Evolutionary conservation across 2,113 vertebrate genomes (phyloP).

Genomic region (Calidris pygmaea): DNA sequence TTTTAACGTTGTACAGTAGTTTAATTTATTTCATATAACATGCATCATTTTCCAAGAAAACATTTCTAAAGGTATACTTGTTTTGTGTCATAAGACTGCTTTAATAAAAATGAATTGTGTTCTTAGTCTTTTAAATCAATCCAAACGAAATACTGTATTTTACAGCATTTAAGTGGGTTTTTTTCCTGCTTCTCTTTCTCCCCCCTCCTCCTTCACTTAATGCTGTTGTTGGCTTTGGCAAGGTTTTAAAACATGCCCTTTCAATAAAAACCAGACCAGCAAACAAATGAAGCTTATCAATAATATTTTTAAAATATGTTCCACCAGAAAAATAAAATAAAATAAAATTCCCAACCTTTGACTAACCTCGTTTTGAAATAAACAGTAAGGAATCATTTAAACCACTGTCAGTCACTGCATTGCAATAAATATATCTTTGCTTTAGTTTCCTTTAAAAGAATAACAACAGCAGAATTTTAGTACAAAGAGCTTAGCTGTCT

Average conservation of each 20-base stretch:
- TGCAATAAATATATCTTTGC: conserved; percentile 12
- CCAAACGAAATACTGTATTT: conserved; percentile 37
- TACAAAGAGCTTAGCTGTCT: conserved; percentile 17
- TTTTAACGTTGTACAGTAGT: conserved; percentile 59
- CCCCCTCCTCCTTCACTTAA: not conserved
- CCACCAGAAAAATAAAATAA: conserved; percentile 13
- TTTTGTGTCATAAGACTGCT: conserved; percentile 41
- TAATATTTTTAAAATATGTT: conserved; percentile 50
- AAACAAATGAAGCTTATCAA: conserved; percentile 56
- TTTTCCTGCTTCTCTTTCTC: not conserved
- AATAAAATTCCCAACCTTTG: conserved; percentile 36
- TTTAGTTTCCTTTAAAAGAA: conserved; percentile 19
- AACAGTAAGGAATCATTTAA: conserved; percentile 56
- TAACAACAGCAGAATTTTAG: conserved; percentile 36
- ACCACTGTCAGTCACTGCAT: not conserved
- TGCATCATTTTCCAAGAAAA: conserved; percentile 39
- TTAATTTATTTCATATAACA: conserved; percentile 60
- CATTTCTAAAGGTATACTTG: conserved; percentile 49
- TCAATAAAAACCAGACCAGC: conserved; percentile 49
- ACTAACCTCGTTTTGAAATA: conserved; percentile 40
- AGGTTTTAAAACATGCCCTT: conserved; percentile 47
- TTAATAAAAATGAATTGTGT: conserved; percentile 49
- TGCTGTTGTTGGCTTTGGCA: conserved; percentile 17
- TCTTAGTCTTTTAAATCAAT: conserved; percentile 29
- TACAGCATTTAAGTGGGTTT: conserved; percentile 9